phyloP scores from a whole-genome alignment of 2,797 vertebrate genomes.

The Podarcis lilfordi region DNA sequence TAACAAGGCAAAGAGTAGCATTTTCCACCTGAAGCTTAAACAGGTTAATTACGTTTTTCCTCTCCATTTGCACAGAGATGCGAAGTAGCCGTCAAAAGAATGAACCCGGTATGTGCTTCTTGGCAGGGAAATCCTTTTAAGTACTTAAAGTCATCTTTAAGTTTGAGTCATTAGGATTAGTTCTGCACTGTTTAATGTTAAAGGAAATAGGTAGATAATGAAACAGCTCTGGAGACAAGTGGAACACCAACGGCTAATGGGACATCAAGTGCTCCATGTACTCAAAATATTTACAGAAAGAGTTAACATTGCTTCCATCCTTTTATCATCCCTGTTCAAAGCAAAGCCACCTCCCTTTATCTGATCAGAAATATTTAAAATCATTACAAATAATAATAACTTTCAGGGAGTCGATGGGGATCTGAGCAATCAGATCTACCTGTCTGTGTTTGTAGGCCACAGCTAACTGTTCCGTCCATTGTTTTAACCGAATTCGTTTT shows the following conservation, averaged over 20 bases:
- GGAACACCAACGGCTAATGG: constrained; percentile 25
- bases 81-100: constrained; percentile 71
- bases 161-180: constrained; percentile 73
- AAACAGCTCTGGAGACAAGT: constrained; percentile 34
- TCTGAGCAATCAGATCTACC: constrained; percentile 19
- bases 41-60: constrained; percentile 72
- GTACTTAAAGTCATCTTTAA: constrained; percentile 65
- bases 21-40: constrained; percentile 61
- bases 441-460: background rate
- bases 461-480: constrained; percentile 12
- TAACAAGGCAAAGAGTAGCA: constrained; percentile 67
- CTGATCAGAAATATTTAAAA: constrained; percentile 14
- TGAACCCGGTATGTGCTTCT: constrained; percentile 66
- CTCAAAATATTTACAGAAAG: constrained; percentile 37
- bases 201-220: constrained; percentile 62
- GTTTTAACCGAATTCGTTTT: constrained; percentile 50
- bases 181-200: constrained; percentile 72
- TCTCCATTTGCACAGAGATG: constrained; percentile 70
- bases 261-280: constrained; percentile 26
- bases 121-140: constrained; percentile 71
- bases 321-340: constrained; percentile 42
- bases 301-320: constrained; percentile 41
- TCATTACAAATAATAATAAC: background rate
- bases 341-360: constrained; percentile 23
- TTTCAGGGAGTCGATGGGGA: constrained; percentile 4